Percentiles rank a stretch among this genome's conserved stretches.
These are phyloP conservation scores for Glyphotaelius pellucidus DNA, from an alignment of 2,888 invertebrate genomes.

Conservation along the genomic window DNA sequence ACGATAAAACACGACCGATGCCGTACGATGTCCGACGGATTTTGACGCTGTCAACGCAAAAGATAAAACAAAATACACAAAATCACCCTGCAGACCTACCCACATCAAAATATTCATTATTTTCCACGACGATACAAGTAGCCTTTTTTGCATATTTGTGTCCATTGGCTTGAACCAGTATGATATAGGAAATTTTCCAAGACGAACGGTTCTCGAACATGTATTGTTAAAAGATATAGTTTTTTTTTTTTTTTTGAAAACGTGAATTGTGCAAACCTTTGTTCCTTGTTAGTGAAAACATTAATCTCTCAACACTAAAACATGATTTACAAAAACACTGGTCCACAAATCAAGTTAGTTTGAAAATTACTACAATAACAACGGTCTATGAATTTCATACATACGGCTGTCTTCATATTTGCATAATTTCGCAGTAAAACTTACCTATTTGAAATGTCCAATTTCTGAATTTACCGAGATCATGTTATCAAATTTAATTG, in stretches of 20 bases:
- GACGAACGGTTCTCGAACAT: neutral
- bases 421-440: slow-evolving; percentile 45
- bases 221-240: neutral
- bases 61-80: too few relatives aligned
- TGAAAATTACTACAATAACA: neutral
- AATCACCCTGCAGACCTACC: neutral
- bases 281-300: slow-evolving; percentile 2
- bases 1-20: too few relatives aligned
- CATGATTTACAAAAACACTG: neutral
- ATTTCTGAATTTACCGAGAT: slow-evolving; percentile 38
- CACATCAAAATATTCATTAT: neutral
- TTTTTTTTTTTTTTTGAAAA: neutral
- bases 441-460: slow-evolving; percentile 25
- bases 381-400: slow-evolving; percentile 15
- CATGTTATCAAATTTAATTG: slow-evolving; percentile 40
- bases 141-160: neutral
- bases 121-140: neutral
- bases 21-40: too few relatives aligned
- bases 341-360: slow-evolving; percentile 26
- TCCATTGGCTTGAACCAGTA: neutral
- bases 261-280: neutral
- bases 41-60: too few relatives aligned
- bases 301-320: slow-evolving; percentile 26
- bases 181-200: neutral
- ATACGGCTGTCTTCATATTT: slow-evolving; percentile 20